Percentiles rank a stretch among this genome's conserved stretches.
These are phyloP conservation scores for Xiphias gladius DNA, from an alignment of 2,113 vertebrate genomes.

Conservation along the genomic window DNA sequence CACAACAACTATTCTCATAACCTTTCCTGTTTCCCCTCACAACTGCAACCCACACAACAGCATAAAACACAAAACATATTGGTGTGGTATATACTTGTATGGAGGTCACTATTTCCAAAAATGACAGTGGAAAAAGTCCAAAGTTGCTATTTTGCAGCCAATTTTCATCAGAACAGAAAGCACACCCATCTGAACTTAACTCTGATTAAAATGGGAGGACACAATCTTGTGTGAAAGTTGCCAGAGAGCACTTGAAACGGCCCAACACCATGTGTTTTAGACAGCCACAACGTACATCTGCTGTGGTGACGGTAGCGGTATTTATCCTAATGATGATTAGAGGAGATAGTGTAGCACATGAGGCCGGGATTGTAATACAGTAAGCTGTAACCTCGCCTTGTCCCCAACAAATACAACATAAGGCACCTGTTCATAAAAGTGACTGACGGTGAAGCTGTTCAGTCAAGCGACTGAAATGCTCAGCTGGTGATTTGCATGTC, in stretches of 20 bases:
- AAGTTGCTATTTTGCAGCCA: not conserved
- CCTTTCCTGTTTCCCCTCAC: not conserved
- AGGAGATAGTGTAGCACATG: not conserved
- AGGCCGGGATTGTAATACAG: conserved; percentile 2
- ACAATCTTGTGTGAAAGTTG: not conserved
- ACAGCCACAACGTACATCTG: conserved; percentile 26
- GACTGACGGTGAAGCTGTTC: not conserved
- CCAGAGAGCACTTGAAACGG: conserved; percentile 21
- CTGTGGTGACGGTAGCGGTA: conserved; percentile 49
- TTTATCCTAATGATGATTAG: conserved; percentile 5
- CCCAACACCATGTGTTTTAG: conserved; percentile 38
- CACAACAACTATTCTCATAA: not conserved
- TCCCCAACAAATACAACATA: not conserved
- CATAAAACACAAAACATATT: not conserved
- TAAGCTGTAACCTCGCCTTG: not conserved
- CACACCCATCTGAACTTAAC: conserved; percentile 1
- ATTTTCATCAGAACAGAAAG: conserved; percentile 7
- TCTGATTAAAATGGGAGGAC: not conserved
- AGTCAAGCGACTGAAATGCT: not conserved
- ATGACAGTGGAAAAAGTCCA: conserved; percentile 22
- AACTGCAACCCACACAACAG: conserved; percentile 1
- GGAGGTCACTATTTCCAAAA: not conserved
- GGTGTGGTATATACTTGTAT: not conserved
- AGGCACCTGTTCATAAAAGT: not conserved
- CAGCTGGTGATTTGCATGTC: conserved; percentile 14